Percentiles rank a stretch among this genome's conserved stretches.
Conservation (phyloP, 2,888 invertebrate genomes). For the Ophion slaviceki region DNA sequence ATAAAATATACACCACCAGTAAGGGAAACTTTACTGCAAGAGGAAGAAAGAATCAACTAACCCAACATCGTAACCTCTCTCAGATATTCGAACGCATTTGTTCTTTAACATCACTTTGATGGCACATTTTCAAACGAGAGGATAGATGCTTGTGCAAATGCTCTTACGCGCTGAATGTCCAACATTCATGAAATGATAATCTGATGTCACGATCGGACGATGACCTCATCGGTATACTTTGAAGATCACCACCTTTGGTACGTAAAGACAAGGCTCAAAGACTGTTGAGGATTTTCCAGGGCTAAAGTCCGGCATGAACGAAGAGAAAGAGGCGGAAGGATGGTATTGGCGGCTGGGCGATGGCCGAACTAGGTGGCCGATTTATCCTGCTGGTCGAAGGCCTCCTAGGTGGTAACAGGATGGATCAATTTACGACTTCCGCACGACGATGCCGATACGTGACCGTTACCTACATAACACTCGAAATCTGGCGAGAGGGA, state of each 20-base stretch:
- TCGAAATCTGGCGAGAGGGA: constrained; percentile 74
- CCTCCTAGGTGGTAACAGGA: constrained; percentile 63
- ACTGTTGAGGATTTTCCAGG: constrained; percentile 48
- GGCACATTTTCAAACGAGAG: background rate
- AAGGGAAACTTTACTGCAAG: too few relatives aligned
- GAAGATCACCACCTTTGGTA: constrained; percentile 17
- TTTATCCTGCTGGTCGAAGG: constrained; percentile 62
- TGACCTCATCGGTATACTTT: constrained; percentile 15
- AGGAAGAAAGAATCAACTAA: background rate
- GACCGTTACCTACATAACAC: constrained; percentile 77
- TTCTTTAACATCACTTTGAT: background rate
- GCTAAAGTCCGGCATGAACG: constrained; percentile 27
- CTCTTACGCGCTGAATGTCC: background rate
- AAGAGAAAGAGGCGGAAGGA: constrained; percentile 45
- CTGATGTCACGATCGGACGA: background rate
- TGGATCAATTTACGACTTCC: constrained; percentile 76
- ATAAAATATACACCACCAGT: too few relatives aligned
- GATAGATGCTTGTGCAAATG: background rate
- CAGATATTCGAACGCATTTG: background rate
- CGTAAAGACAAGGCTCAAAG: constrained; percentile 30
- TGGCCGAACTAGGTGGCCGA: constrained; percentile 38
- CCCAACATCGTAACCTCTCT: background rate
- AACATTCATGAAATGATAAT: background rate
- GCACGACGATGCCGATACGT: constrained; percentile 78
- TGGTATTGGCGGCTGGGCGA: constrained; percentile 24